Evolutionary conservation across 2,113 vertebrate genomes (phyloP).

Genomic region (Potamarius usumacintae): DNA sequence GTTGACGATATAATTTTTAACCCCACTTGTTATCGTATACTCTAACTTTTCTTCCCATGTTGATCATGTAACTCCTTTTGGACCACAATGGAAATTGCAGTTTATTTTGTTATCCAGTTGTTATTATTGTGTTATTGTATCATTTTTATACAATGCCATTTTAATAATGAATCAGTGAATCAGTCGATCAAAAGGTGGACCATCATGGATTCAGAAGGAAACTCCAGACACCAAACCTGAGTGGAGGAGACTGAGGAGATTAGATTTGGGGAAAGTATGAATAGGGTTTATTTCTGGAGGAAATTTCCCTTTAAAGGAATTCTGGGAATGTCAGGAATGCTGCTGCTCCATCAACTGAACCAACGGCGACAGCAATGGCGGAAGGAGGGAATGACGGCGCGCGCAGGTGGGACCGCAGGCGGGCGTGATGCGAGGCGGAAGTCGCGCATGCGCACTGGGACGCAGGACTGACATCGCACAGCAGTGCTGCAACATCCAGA

Average conservation of each 20-base stretch:
- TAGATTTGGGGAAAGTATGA: background rate
- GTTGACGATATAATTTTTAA: too few relatives aligned
- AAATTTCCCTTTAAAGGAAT: background rate
- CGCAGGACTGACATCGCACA: slow-evolving; percentile 66
- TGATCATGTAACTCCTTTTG: too few relatives aligned
- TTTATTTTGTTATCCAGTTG: too few relatives aligned
- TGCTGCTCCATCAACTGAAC: background rate
- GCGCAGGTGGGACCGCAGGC: slow-evolving; percentile 10
- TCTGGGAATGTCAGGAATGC: background rate
- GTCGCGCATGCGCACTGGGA: slow-evolving; percentile 74
- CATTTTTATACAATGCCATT: too few relatives aligned
- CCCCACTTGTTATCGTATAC: too few relatives aligned
- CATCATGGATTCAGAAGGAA: background rate
- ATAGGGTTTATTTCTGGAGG: background rate
- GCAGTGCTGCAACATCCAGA: slow-evolving; percentile 75
- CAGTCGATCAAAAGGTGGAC: too few relatives aligned
- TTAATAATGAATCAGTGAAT: too few relatives aligned
- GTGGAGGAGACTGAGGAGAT: background rate
- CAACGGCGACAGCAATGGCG: background rate
- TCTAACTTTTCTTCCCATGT: too few relatives aligned
- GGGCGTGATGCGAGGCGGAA: slow-evolving; percentile 68
- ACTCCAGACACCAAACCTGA: background rate
- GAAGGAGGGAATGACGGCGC: background rate
- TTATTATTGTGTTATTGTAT: too few relatives aligned
- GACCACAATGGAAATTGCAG: too few relatives aligned